phyloP scores from a whole-genome alignment of 2,888 invertebrate genomes.

The Agelastica alni region DNA sequence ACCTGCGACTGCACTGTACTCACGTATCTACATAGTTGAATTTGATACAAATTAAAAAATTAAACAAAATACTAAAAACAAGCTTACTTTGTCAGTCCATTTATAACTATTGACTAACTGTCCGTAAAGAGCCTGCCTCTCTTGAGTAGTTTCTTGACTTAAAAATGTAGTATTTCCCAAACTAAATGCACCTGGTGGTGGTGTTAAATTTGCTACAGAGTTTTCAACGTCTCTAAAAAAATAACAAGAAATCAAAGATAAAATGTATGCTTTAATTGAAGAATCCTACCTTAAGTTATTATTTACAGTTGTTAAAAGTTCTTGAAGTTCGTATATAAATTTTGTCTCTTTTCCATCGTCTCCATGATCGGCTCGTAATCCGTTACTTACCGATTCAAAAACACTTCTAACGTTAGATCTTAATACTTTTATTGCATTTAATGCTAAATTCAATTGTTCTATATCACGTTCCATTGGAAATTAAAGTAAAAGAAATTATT shows the following conservation, averaged over 20 bases:
- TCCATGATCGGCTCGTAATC: conserved; percentile 76
- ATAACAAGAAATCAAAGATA: not conserved
- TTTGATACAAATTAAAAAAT: too few species aligned
- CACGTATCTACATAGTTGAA: conserved; percentile 65
- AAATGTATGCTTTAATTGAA: not conserved
- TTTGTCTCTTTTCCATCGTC: conserved; percentile 80
- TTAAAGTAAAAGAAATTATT: too few species aligned
- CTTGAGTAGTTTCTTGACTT: conserved; percentile 89
- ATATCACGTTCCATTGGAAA: conserved; percentile 55
- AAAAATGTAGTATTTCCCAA: conserved; percentile 84
- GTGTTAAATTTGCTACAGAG: conserved; percentile 70
- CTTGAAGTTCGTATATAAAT: conserved; percentile 77
- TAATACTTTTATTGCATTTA: conserved; percentile 75
- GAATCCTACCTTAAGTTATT: conserved; percentile 69
- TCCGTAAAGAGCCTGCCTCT: conserved; percentile 84
- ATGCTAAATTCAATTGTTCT: conserved; percentile 74
- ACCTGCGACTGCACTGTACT: conserved; percentile 82
- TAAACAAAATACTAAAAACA: too few species aligned
- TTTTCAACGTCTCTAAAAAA: conserved; percentile 78
- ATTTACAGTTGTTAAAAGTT: conserved; percentile 78
- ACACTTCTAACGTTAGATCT: conserved; percentile 84
- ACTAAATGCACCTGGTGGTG: conserved; percentile 80
- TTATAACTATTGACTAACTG: conserved; percentile 88
- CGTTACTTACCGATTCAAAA: conserved; percentile 83
- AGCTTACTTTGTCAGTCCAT: conserved; percentile 84